Percentiles rank a stretch among this genome's conserved stretches.
These are phyloP conservation scores for Bombus turneri DNA, from an alignment of 1,140 invertebrate genomes.

Conservation along the genomic window DNA sequence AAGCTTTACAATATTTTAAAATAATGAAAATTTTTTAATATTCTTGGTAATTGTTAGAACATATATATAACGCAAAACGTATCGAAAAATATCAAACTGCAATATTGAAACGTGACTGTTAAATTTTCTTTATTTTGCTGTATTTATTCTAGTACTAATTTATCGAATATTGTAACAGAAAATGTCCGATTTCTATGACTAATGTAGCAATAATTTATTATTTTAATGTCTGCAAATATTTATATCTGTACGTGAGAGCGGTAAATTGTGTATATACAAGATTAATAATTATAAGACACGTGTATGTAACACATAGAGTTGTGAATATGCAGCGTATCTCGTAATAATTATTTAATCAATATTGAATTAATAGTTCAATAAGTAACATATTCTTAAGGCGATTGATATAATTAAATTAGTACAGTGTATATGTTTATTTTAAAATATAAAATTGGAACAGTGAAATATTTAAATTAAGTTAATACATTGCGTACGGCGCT, in stretches of 20 bases:
- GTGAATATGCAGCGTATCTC: conserved; percentile 27
- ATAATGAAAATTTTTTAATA: neutral
- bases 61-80: neutral
- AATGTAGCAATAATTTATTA: conserved; percentile 64
- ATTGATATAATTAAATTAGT: neutral
- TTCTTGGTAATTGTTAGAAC: neutral
- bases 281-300: neutral
- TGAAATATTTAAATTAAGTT: too few species aligned
- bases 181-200: conserved; percentile 17
- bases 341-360: conserved; percentile 13
- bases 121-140: neutral
- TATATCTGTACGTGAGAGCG: conserved; percentile 38
- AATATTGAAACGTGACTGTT: conserved; percentile 17
- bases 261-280: conserved; percentile 17
- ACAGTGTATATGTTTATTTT: neutral
- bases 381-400: neutral
- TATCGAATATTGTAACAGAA: neutral
- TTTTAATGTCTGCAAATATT: conserved; percentile 59
- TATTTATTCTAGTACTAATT: conserved; percentile 6
- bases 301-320: neutral
- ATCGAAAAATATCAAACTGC: neutral
- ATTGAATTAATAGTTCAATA: neutral
- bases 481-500: too few species aligned
- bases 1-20: neutral
- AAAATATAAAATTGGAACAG: neutral